phyloP scores from a whole-genome alignment of 2,113 vertebrate species.

The Sylvia atricapilla region DNA sequence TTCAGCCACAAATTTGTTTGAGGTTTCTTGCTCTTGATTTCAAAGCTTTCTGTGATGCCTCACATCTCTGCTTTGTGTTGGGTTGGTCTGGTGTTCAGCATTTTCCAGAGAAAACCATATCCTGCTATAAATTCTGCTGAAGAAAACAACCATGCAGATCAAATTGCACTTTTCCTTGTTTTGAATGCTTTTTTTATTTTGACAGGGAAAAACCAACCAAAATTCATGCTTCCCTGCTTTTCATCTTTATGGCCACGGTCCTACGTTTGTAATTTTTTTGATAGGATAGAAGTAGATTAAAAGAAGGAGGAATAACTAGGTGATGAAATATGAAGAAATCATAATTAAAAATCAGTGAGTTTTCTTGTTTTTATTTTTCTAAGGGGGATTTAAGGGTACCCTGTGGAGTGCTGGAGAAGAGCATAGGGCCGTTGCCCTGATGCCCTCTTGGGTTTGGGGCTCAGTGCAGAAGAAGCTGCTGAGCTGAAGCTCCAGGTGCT shows the following conservation, averaged over 20 bases:
- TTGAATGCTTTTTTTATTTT: not conserved
- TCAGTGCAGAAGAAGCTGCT: accelerated
- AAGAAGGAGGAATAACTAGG: not conserved
- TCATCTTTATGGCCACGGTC: not conserved
- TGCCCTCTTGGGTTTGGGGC: not conserved
- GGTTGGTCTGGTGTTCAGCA: not conserved
- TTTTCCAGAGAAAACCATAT: not conserved
- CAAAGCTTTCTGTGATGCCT: not conserved
- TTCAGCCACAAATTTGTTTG: not conserved
- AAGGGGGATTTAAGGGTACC: not conserved
- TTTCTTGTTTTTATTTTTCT: not conserved
- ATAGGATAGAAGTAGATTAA: not conserved
- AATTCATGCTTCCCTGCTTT: not conserved
- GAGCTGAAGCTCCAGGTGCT: not conserved
- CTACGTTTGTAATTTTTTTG: not conserved
- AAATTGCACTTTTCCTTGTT: not conserved
- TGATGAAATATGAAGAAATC: not conserved
- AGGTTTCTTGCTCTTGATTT: conserved; percentile 1
- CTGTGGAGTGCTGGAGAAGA: not conserved
- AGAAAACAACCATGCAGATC: not conserved
- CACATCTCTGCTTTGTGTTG: not conserved
- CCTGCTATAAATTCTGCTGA: not conserved
- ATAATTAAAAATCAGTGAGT: not conserved
- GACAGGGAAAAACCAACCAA: not conserved
- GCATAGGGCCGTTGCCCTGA: not conserved